Conservation (phyloP, 92 coral and sea anemone species). For the Actinostola sp. region DNA sequence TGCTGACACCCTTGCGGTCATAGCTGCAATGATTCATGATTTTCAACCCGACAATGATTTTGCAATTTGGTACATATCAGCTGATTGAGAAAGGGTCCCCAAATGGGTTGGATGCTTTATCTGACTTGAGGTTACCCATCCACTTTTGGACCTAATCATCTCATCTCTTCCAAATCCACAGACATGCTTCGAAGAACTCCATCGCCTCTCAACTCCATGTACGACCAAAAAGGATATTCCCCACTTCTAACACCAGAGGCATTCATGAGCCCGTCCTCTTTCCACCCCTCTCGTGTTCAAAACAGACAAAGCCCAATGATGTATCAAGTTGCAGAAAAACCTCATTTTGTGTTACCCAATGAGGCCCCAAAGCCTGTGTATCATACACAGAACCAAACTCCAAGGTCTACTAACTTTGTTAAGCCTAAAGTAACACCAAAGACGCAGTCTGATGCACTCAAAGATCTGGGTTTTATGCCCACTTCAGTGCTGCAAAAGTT, state of each 20-base stretch:
- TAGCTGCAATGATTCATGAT: too few relatives aligned
- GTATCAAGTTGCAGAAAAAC: constrained; percentile 12
- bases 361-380: constrained; percentile 7
- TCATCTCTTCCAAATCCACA: neutral
- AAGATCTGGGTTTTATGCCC: constrained; percentile 76
- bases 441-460: constrained; percentile 20
- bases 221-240: constrained; percentile 57
- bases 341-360: constrained; percentile 36
- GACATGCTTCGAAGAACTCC: constrained; percentile 59
- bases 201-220: constrained; percentile 70
- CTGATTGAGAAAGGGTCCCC: too few relatives aligned
- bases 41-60: too few relatives aligned
- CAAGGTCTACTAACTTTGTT: constrained; percentile 2
- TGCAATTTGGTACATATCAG: too few relatives aligned
- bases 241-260: constrained; percentile 74
- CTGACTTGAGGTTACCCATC: neutral
- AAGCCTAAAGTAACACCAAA: constrained; percentile 15
- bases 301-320: constrained; percentile 1
- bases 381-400: constrained; percentile 16
- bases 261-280: constrained; percentile 35
- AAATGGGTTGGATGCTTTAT: too few relatives aligned
- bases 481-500: constrained; percentile 92
- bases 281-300: constrained; percentile 3
- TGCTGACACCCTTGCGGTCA: too few relatives aligned
- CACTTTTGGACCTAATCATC: too few relatives aligned